Conservation (phyloP, 2,888 invertebrate species). For the Corythucha ciliata region DNA sequence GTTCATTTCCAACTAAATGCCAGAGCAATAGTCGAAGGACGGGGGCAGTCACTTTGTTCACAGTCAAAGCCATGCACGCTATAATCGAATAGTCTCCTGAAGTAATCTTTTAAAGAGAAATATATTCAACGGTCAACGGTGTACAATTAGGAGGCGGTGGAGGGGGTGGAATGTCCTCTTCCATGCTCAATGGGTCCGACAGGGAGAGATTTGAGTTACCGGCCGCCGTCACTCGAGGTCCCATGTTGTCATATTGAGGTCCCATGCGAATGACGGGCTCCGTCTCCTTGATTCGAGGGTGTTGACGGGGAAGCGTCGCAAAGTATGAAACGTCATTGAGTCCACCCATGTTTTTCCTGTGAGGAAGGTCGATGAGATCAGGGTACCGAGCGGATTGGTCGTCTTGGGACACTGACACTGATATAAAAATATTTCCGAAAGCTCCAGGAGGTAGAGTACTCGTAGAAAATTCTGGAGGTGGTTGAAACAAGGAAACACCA, state of each 20-base stretch:
- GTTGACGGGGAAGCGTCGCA: conserved; percentile 44
- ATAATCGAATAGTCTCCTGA: no score
- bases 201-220: conserved; percentile 80
- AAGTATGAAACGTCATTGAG: conserved; percentile 42
- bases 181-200: conserved; percentile 47
- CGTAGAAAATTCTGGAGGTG: conserved; percentile 50
- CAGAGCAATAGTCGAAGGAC: no score
- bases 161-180: conserved; percentile 42
- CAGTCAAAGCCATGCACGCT: no score
- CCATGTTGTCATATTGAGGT: conserved; percentile 82
- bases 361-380: conserved; percentile 63
- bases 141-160: conserved; percentile 52
- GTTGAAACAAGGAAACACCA: conserved; percentile 43
- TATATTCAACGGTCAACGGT: conserved; percentile 46
- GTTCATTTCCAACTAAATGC: no score
- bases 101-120: conserved; percentile 37
- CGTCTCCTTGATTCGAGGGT: conserved; percentile 27
- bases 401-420: conserved; percentile 68
- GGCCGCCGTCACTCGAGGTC: conserved; percentile 76
- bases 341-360: conserved; percentile 43
- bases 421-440: conserved; percentile 73
- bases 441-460: conserved; percentile 45
- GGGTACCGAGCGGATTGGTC: conserved; percentile 61
- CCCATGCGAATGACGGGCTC: conserved; percentile 34
- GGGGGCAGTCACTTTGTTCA: no score